Base-by-base conservation (phyloP, 2,113 vertebrate species). In the Sinocyclocheilus anshuiensis region DNA sequence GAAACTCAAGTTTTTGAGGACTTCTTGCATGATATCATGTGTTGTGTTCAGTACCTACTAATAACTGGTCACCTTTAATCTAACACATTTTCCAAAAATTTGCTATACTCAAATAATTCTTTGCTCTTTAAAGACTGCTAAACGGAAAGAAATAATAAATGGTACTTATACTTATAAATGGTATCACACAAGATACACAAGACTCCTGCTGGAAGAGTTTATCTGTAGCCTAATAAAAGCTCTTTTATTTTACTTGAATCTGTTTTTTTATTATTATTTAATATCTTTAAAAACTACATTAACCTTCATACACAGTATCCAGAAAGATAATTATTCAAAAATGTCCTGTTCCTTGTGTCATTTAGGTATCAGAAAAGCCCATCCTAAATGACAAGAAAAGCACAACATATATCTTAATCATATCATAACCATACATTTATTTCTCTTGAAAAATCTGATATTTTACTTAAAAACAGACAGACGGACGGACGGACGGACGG, bases 1-100 rank as follows among this genome's bases (percentile, higher is more conserved):
- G 33, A 18, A 81, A 42, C 67, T 65, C 39, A n/a, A 76, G 45
- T 80, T 82, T 85, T 84, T 65, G 22, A 53, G 20, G 63, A 77
- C 42, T 67, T 39, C 1, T 45, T 84, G 11, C 83, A 77, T 33
- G 59, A 55, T 72, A 57, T 24, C 24, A 39, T 6, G 29, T 36
- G 42, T 9, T 81, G 69, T 39, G 18, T 39, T 57, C 71, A 79
- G 22, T 39, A 72, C 6, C 55, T 59, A 71, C 20, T n/a, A 72
- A 22, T 24, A 42, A n/a, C 20, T n/a, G 18, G 12, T 11, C 4
- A 72, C 18, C 42, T 39, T 2, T 42, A 53, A 53, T 53, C 48
- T 4, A 53, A 53, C 15, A 53, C 1, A 39, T 39, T 72, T 72
- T 39, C 11, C 7, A 2, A 72, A 72, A 42, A 72, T 39, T 1